Evolutionary conservation across 2,888 invertebrate species (phyloP), one percentile per base, ranked within the genome.

Genomic region (Trachelus tabidus): DNA sequence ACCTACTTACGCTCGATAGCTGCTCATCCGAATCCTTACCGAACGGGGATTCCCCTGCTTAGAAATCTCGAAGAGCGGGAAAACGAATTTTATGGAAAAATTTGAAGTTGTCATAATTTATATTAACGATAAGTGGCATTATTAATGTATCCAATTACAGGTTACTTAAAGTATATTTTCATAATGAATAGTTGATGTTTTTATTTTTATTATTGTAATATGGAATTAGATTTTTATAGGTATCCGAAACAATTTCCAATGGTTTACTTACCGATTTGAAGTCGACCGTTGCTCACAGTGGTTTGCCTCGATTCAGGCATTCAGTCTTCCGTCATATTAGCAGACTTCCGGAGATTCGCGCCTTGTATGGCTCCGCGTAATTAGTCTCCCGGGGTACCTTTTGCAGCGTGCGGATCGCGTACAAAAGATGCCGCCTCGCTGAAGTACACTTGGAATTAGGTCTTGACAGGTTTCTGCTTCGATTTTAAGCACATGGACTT

Each of bases 181-280:
- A 40, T 1, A 40, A 15, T 15, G 6, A 15, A 40, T 2, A 23
- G 23, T 56, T 56, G 23, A 6, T 40, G 6, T 40, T 40, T 6
- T 1, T 40, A 15, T 40, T 23, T 6, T 15, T 9, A 40, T 56
- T 9, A 23, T 56, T 23, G 15, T 15, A 56, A 9, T 6, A 1
- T 56, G 6, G 56, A 56, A 56, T 56, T 40, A 0, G 6, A 0
- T 6, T 6, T 12, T 40, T 40, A 1, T 40, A 40, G 15, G 15
- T 40, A 40, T 40, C 15, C 15, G 6, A 40, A 15, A 15, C 15
- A 40, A 40, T 40, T 56, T 23, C 23, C 56, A 23, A 56, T 23
- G 68, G n/a, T 40, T 30, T 77, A 84, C 85, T 85, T 79, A 85
- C 85, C 83, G 81, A 84, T 83, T 81, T 78, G 77, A 80, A 80